A percentile compares a stretch with the other conserved stretches of the same genome.
Evolutionary conservation across 2,797 vertebrate species (phyloP).

Genomic region (Hippoglossus hippoglossus): DNA sequence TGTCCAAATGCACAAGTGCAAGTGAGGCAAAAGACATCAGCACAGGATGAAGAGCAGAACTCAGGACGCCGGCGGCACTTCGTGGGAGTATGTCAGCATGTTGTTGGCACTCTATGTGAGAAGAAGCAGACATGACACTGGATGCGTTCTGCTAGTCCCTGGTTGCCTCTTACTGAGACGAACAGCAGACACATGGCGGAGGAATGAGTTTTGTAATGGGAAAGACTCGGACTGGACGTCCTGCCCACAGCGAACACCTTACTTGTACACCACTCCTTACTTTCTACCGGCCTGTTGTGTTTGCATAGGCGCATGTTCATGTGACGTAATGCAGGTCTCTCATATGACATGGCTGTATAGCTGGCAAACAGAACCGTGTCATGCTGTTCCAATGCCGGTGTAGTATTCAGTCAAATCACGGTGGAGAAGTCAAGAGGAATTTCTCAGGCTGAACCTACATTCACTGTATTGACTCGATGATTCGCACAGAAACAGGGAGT

Average conservation of each 20-base stretch:
- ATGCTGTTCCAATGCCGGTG: conserved; percentile 35
- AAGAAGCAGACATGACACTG: conserved; percentile 60
- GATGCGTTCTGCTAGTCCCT: conserved; percentile 46
- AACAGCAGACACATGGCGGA: conserved; percentile 26
- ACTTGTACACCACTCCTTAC: conserved; percentile 63
- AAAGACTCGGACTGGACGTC: conserved; percentile 36
- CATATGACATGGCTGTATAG: conserved; percentile 43
- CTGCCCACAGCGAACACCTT: conserved; percentile 33
- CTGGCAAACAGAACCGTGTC: conserved; percentile 48
- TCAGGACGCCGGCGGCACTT: conserved; percentile 32
- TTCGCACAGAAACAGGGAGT: conserved; percentile 58
- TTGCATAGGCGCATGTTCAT: conserved; percentile 51
- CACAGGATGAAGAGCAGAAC: conserved; percentile 41
- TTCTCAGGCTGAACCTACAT: conserved; percentile 44
- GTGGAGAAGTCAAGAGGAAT: conserved; percentile 37
- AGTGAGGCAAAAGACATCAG: conserved; percentile 36
- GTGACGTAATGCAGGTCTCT: conserved; percentile 57
- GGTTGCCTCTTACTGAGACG: conserved; percentile 38
- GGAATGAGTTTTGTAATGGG: conserved; percentile 22
- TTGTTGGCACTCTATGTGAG: conserved; percentile 53
- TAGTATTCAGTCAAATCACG: conserved; percentile 50
- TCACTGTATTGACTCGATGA: conserved; percentile 46
- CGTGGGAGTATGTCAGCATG: conserved; percentile 46
- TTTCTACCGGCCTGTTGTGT: conserved; percentile 54
- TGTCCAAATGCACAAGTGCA: neutral